Evolutionary conservation across 1,140 invertebrate genomes (phyloP).

Genomic region (Spodoptera frugiperda): DNA sequence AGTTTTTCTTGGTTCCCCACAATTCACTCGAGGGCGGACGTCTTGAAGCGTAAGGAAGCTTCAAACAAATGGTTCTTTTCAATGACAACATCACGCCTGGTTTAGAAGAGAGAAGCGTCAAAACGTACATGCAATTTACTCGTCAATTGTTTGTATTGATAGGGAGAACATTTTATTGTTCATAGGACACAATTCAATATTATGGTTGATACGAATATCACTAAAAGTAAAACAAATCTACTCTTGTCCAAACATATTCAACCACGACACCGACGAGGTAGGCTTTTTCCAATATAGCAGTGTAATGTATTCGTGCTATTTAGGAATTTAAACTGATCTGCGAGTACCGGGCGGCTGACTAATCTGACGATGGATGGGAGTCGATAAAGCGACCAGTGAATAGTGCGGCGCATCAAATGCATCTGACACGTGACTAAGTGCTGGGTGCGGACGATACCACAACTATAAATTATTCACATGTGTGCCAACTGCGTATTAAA

Average conservation of each 20-base stretch:
- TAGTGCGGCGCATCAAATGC: conserved; percentile 65
- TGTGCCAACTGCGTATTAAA: conserved; percentile 61
- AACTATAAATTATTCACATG: conserved; percentile 45
- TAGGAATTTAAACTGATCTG: conserved; percentile 38
- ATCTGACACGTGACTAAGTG: conserved; percentile 73
- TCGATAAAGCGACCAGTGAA: conserved; percentile 61
- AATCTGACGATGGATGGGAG: conserved; percentile 70
- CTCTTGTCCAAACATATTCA: too few species aligned
- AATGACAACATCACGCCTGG: neutral
- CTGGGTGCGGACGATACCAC: conserved; percentile 68
- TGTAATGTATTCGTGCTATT: conserved; percentile 4
- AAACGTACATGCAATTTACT: too few species aligned
- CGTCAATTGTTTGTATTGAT: too few species aligned
- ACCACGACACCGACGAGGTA: too few species aligned
- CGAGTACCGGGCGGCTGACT: conserved; percentile 51
- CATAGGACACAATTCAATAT: too few species aligned
- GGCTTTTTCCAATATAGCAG: neutral
- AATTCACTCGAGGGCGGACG: conserved; percentile 56
- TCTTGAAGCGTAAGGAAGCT: conserved; percentile 53
- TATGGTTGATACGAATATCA: too few species aligned
- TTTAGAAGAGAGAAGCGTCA: too few species aligned
- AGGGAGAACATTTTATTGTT: too few species aligned
- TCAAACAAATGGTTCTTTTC: conserved; percentile 32
- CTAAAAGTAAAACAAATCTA: too few species aligned
- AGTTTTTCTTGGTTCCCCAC: conserved; percentile 55